These are phyloP conservation scores for Sinopyrophorus schimmeli DNA, from an alignment of 2,888 invertebrate genomes.

Conservation along the genomic window DNA sequence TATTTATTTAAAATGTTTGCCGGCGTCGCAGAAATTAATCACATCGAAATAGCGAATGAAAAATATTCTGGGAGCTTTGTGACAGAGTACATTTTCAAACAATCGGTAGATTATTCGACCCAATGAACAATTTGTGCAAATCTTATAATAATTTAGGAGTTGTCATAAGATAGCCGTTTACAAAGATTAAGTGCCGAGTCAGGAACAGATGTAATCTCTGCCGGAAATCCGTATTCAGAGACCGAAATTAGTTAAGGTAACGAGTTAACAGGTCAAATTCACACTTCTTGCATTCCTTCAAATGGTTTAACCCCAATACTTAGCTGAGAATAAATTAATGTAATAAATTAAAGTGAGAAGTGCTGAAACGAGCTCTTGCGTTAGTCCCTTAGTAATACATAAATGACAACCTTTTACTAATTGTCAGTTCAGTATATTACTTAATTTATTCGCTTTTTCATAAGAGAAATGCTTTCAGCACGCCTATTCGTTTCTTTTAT, in stretches of 20 bases:
- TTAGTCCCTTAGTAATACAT: slow-evolving; percentile 9
- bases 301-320: slow-evolving; percentile 35
- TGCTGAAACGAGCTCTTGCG: slow-evolving; percentile 12
- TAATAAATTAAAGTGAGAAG: slow-evolving; percentile 19
- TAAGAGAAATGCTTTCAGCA: too few relatives aligned
- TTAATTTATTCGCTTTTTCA: too few relatives aligned
- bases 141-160: slow-evolving; percentile 32
- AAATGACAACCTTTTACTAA: too few relatives aligned
- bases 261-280: slow-evolving; percentile 38
- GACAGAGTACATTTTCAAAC: slow-evolving; percentile 32
- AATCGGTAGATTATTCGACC: slow-evolving; percentile 31
- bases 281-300: slow-evolving; percentile 43
- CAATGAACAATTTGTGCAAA: slow-evolving; percentile 31
- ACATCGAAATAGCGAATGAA: too few relatives aligned
- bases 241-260: slow-evolving; percentile 36
- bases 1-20: too few relatives aligned
- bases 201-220: slow-evolving; percentile 37
- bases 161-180: slow-evolving; percentile 34
- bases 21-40: not conserved
- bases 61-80: too few relatives aligned
- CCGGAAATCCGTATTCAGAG: slow-evolving; percentile 40
- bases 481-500: too few relatives aligned
- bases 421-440: too few relatives aligned
- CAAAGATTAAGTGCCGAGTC: slow-evolving; percentile 35
- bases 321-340: slow-evolving; percentile 22